A percentile compares a stretch with the other conserved stretches of the same genome.
Conservation (phyloP, 1,140 invertebrate genomes). For the Tyrophagus putrescentiae region DNA sequence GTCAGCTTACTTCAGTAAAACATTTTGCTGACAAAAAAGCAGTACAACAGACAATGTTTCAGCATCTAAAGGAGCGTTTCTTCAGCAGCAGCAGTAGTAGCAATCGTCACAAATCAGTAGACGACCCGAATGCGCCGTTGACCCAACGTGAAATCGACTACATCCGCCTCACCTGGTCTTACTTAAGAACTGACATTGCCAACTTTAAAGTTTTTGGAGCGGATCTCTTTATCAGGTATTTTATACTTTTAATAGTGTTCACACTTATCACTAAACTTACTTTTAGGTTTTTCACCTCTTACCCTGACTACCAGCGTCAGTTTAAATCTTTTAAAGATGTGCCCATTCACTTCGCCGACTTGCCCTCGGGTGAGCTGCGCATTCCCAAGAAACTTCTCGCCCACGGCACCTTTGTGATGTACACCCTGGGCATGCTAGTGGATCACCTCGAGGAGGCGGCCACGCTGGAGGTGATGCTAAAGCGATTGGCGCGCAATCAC, state of each 20-base stretch:
- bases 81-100: neutral
- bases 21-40: too few species aligned
- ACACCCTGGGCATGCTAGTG: slow-evolving; percentile 45
- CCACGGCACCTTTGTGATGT: slow-evolving; percentile 50
- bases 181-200: neutral
- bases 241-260: neutral
- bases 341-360: slow-evolving; percentile 29
- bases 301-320: slow-evolving; percentile 44
- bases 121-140: neutral
- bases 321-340: slow-evolving; percentile 42
- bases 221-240: slow-evolving; percentile 1
- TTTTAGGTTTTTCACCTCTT: slow-evolving; percentile 44
- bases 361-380: slow-evolving; percentile 40
- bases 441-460: slow-evolving; percentile 47
- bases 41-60: slow-evolving; percentile 6
- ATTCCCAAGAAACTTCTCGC: slow-evolving; percentile 47
- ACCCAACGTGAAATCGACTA: neutral
- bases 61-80: slow-evolving; percentile 1
- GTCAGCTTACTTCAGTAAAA: too few species aligned
- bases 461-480: slow-evolving; percentile 44
- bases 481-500: slow-evolving; percentile 47
- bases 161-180: neutral
- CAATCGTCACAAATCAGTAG: neutral
- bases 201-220: slow-evolving; percentile 12
- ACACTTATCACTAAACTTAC: neutral